Evolutionary conservation across 2,113 vertebrate species (phyloP).

Genomic region (Brachyistius frenatus): DNA sequence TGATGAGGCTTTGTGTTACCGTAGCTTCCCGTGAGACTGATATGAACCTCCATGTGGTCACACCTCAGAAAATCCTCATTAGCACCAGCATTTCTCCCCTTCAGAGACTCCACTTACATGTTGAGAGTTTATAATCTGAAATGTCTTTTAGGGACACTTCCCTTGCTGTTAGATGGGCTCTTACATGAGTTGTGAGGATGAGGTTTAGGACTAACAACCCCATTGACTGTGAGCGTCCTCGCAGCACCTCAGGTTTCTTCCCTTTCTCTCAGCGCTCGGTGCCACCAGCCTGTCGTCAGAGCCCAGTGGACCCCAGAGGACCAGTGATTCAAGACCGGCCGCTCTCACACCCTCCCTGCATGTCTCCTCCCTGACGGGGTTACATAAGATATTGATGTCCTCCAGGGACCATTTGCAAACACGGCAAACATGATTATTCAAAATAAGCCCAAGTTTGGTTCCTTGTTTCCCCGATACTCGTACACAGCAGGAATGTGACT

Average conservation of each 20-base stretch:
- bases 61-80: not conserved
- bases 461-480: not conserved
- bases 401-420: not conserved
- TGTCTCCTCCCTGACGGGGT: not conserved
- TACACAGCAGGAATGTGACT: not conserved
- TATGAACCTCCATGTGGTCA: not conserved
- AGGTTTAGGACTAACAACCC: conserved; percentile 3
- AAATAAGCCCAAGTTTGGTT: conserved; percentile 3
- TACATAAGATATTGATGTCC: not conserved
- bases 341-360: not conserved
- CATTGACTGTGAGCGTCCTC: conserved; percentile 23
- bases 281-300: conserved; percentile 27
- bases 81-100: not conserved
- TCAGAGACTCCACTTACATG: not conserved
- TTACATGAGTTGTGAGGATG: not conserved
- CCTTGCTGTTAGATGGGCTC: not conserved
- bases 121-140: not conserved
- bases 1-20: not conserved
- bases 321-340: not conserved
- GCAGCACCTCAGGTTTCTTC: conserved; percentile 32
- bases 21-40: not conserved
- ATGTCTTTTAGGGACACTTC: not conserved
- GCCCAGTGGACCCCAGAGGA: not conserved
- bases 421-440: not conserved
- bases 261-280: not conserved